Evolutionary conservation across 2,888 invertebrate genomes (phyloP), one percentile per base, ranked within the genome.

Genomic region (Eilema caniola): DNA sequence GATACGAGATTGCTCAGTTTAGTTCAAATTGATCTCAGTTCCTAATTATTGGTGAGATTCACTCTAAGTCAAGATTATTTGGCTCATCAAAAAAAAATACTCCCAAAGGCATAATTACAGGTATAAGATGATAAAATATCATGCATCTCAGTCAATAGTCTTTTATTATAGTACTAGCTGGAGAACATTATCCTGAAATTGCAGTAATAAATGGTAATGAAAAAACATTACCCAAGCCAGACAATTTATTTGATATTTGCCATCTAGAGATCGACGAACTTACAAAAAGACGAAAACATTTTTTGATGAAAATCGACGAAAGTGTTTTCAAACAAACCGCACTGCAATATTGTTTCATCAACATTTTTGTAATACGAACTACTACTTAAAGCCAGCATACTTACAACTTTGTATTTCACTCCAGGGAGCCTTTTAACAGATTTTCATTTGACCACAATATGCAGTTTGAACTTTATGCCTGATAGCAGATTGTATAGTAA

Each of bases 321-420:
- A 47, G 1, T n/a, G n/a, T 59, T 59, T 25, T 59, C 16, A 28
- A 28, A 59, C 24, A 16, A 25, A 25, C 59, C 20, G 24, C 59
- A 59, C 25, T 61, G 10, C 16, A 12, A 31, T n/a, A 53, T 53
- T 8, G 20, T 28, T 61, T 28, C 31, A 61, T 61, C 20, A 61
- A 33, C 10, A 7, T 59, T 59, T 59, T 25, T 59, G 25, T 28
- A 64, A 64, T 73, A 64, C 28, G 67, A 53, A 53, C n/a, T 2
- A 67, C 31, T 67, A 59, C 66, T 70, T 37, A 59, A 33, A 66
- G 47, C 53, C 2, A 33, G 8, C 33, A 12, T 11, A 12, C 47
- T 72, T 69, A 67, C 33, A 61, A 61, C 62, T 72, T 73, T 72
- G n/a, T 71, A 70, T 74, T 31, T 64, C 65, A 31, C 80, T 68